Percentiles rank a stretch among this genome's conserved stretches.
Conservation (phyloP, 2,888 invertebrate species). For the Dicyrtomina minuta region DNA sequence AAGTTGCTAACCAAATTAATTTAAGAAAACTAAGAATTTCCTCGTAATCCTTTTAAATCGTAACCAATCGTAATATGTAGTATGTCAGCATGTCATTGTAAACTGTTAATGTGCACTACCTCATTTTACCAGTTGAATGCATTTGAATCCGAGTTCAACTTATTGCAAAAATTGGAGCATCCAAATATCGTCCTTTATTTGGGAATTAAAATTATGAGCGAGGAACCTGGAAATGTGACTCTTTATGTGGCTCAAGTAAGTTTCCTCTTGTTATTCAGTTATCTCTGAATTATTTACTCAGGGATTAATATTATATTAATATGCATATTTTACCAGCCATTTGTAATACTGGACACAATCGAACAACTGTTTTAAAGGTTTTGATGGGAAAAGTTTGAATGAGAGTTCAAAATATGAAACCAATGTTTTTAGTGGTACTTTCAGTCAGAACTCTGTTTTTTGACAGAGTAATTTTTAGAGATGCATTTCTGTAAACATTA, state of each 20-base stretch:
- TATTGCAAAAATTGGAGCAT: conserved; percentile 70
- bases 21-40: too few species aligned
- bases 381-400: too few species aligned
- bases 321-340: too few species aligned
- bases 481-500: too few species aligned
- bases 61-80: not conserved
- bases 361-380: too few species aligned
- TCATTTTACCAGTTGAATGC: conserved; percentile 61
- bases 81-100: not conserved
- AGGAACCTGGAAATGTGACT: conserved; percentile 65
- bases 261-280: not conserved
- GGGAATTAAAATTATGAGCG: conserved; percentile 65
- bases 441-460: too few species aligned
- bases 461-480: too few species aligned
- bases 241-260: conserved; percentile 73
- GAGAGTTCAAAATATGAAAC: too few species aligned
- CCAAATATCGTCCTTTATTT: conserved; percentile 73
- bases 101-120: not conserved
- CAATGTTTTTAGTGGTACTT: too few species aligned
- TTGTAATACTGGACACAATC: too few species aligned
- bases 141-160: conserved; percentile 76
- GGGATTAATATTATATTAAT: too few species aligned
- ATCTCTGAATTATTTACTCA: too few species aligned
- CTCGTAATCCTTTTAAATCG: not conserved
- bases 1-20: not conserved